These are phyloP conservation scores for Corydoras maculifer DNA, from an alignment of 2,113 vertebrate species.

Conservation along the genomic window DNA sequence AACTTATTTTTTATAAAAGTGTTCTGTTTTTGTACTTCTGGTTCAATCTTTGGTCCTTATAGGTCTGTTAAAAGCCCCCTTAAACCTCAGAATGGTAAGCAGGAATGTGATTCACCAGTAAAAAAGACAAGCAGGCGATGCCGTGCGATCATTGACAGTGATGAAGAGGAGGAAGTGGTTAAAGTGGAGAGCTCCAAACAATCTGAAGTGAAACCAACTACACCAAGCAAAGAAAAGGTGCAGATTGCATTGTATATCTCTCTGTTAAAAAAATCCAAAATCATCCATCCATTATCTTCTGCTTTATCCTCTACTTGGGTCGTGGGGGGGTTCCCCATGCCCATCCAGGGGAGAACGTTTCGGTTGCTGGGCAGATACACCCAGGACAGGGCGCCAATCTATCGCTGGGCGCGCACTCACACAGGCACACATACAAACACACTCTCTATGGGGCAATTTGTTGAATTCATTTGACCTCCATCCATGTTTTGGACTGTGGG, in stretches of 20 bases:
- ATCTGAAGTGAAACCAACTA: constrained; percentile 25
- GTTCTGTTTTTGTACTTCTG: neutral
- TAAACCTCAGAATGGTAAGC: constrained; percentile 67
- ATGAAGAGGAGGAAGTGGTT: constrained; percentile 57
- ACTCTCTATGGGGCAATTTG: no score
- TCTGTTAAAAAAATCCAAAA: neutral
- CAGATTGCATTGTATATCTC: neutral
- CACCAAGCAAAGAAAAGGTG: constrained; percentile 41
- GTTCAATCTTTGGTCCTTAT: neutral
- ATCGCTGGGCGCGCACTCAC: no score
- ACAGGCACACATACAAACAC: no score
- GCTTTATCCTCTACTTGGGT: no score
- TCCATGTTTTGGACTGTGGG: no score
- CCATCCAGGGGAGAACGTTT: no score
- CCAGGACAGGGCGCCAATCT: no score
- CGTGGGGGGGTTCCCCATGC: no score
- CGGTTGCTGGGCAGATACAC: no score
- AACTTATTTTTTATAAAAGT: no score
- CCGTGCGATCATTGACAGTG: constrained; percentile 67
- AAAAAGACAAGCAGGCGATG: constrained; percentile 64
- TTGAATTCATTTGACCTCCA: no score
- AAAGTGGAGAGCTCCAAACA: constrained; percentile 43
- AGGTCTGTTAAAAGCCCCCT: constrained; percentile 63
- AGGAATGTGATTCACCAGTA: constrained; percentile 60
- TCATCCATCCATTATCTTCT: no score